Evolutionary conservation across 2,888 invertebrate genomes (phyloP), one percentile per base, ranked within the genome.

Genomic region (Shargacucullia verbasci): DNA sequence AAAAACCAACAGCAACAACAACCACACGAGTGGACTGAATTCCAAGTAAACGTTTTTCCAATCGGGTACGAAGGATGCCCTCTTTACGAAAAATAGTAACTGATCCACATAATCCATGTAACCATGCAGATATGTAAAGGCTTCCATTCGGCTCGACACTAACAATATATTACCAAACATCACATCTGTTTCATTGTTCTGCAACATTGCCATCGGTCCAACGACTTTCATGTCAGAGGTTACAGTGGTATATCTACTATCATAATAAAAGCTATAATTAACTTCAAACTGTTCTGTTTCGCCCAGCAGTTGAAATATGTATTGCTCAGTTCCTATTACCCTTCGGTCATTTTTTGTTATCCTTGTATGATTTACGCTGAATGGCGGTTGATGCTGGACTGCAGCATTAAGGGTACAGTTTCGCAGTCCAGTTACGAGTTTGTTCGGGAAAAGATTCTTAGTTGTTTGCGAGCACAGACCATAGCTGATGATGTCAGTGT

Each of bases 371-470:
- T 70, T 25, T 38, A 67, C n/a, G 0, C 49, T 20, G 29, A 11
- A 72, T 2, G 74, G 74, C n/a, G 63, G 63, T 4, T 64, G 53
- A 45, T 74, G 61, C 0, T 59, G 53, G 0, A 79, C 59, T 0
- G 79, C 69, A 0, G 82, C 78, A 20, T 64, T 76, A 7, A 90
- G 61, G 1, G 80, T 83, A 58, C 90, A 91, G 33, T 84, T 84
- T 25, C 59, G 70, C 1, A 90, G 66, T 7, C 81, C 84, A 6
- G 79, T 84, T 2, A 71, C 58, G 0, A 79, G 43, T 72, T 86
- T 88, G 6, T 75, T 27, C 10, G 81, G 79, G 57, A 76, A 86
- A 10, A 87, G 61, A 46, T 78, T 38, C 2, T 44, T 39, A 2
- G 59, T 59, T n/a, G 58, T 20, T 8, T 64, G 41, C n/a, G 56